These are phyloP conservation scores for Machaerirhynchus nigripectus DNA, from an alignment of 2,113 vertebrate genomes.

Conservation along the genomic window DNA sequence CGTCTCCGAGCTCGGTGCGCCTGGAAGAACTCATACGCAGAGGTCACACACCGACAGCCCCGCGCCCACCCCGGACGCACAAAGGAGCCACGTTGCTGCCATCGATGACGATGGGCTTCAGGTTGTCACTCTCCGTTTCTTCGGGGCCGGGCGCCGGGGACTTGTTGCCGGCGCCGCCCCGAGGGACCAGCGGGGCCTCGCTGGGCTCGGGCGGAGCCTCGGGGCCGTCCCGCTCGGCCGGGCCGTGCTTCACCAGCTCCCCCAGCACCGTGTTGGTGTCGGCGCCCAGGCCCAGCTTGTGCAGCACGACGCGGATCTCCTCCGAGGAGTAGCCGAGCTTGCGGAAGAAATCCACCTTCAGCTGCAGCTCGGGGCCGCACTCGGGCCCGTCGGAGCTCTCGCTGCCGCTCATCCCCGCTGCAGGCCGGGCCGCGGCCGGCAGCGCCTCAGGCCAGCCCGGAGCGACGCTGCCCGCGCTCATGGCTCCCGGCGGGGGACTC, in stretches of 20 bases:
- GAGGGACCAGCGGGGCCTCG: slow-evolving; percentile 59
- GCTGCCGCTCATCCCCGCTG: not conserved
- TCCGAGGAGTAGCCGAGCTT: slow-evolving; percentile 88
- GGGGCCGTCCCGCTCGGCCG: slow-evolving; percentile 53
- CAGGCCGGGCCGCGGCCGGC: not conserved
- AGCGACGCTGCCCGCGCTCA: slow-evolving; percentile 56
- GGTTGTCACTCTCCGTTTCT: slow-evolving; percentile 63
- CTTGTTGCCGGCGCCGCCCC: slow-evolving; percentile 63
- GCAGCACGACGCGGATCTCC: slow-evolving; percentile 81
- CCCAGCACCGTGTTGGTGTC: slow-evolving; percentile 91
- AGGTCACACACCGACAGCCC: fast-evolving
- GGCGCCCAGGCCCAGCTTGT: slow-evolving; percentile 81
- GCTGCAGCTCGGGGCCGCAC: slow-evolving; percentile 72
- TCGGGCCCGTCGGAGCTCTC: not conserved
- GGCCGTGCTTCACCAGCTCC: slow-evolving; percentile 84
- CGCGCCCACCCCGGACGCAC: slow-evolving; percentile 56
- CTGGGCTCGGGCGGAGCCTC: slow-evolving; percentile 17
- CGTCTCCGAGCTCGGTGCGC: fast-evolving
- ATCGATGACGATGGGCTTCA: slow-evolving; percentile 91
- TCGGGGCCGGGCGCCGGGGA: slow-evolving; percentile 26
- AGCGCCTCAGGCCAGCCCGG: slow-evolving; percentile 43
- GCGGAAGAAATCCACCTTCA: slow-evolving; percentile 89
- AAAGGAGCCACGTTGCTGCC: slow-evolving; percentile 99
- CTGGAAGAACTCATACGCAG: fast-evolving
- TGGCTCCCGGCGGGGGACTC: not conserved